Base-by-base conservation (phyloP, 2,113 vertebrate genomes). In the Stigmatopora argus region DNA sequence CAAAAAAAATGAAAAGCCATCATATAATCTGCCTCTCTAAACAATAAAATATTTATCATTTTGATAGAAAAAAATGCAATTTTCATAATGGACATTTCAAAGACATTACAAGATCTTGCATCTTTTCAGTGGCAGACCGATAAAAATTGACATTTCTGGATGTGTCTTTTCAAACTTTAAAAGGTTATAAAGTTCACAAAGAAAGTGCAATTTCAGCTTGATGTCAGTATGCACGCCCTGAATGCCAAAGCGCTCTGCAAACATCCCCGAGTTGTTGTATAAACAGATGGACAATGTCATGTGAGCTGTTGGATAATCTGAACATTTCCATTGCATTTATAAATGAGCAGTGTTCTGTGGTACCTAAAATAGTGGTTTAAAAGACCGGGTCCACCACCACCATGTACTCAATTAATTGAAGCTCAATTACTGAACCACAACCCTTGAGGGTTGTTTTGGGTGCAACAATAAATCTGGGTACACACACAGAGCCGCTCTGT, bases 341-440 rank as follows among this genome's bases (percentile, higher is more conserved):
- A 35, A 59, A 73, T 73, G 9, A 59, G 1, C 71, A 72, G 63
- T 61, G 55, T 49, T 68, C 64, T 49, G 57, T 57, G 65, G 23
- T 51, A 64, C 47, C 34, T 53, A 26, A 80, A 69, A 73, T 64
- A 77, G 41, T 5, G 23, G 64, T 67, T 67, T 64, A 75, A 68
- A 78, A 72, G 78, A 78, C 84, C 61, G 70, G 65, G 78, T 70
- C 57, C 75, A 62, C 71, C 69, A 59, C 62, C 72, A 58, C 63
- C 8, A 13, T 88, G 83, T 81, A 62, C 65, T 70, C 73, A 69
- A 88, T 82, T 86, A 87, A 90, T 83, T 81, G 66, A 73, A 74
- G 46, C 65, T 38, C 65, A 59, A 11, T 66, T 81, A 81, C 18
- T 45, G 64, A 31, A 58, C 57, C 62, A 35, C 65, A 31, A 64